Conservation (phyloP, 1,140 invertebrate species). For the Melitaea cinxia region DNA sequence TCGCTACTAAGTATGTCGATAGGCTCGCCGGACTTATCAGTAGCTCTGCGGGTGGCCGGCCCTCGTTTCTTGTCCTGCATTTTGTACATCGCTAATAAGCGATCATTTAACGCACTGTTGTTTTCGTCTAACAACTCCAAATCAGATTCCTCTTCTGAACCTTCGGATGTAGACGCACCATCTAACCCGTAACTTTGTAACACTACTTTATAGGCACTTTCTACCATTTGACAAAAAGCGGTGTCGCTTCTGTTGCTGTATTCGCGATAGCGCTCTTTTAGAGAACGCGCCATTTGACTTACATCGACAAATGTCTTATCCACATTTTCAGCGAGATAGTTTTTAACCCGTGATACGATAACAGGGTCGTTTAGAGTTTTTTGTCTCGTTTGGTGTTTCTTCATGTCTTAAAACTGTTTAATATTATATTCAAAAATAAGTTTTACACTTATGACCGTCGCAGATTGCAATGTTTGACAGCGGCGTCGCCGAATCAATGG, state of each 20-base stretch:
- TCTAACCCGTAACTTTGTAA: conserved; percentile 83
- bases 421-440: conserved; percentile 20
- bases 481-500: conserved; percentile 66
- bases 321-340: conserved; percentile 88
- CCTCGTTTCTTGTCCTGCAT: conserved; percentile 75
- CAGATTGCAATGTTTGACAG: conserved; percentile 67
- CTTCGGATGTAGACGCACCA: conserved; percentile 80
- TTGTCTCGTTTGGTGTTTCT: conserved; percentile 73
- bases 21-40: conserved; percentile 77
- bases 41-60: conserved; percentile 53
- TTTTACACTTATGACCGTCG: conserved; percentile 36
- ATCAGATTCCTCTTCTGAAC: conserved; percentile 83
- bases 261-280: conserved; percentile 87
- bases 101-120: conserved; percentile 76
- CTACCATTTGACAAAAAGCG: conserved; percentile 86
- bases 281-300: conserved; percentile 87
- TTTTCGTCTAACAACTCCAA: conserved; percentile 81
- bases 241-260: conserved; percentile 86
- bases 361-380: conserved; percentile 73
- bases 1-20: conserved; percentile 83
- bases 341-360: conserved; percentile 79
- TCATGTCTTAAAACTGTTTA: conserved; percentile 54
- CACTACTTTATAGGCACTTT: conserved; percentile 82
- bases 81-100: conserved; percentile 77
- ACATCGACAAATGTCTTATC: conserved; percentile 88